Conservation (phyloP, 2,113 vertebrate species). For the Thryonomys swinderianus region DNA sequence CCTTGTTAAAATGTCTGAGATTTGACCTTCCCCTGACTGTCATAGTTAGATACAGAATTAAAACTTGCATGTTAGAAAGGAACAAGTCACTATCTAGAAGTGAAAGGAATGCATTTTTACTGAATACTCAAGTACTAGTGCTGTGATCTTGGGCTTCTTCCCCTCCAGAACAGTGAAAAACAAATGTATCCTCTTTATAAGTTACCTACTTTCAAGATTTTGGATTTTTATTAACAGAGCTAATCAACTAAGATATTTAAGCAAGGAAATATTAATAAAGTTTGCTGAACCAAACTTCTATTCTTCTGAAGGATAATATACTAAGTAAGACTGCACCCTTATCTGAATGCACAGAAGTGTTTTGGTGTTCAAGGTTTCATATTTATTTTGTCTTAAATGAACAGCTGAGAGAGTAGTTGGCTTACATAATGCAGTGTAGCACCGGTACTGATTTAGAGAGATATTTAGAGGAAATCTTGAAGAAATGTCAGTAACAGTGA, state of each 20-base stretch:
- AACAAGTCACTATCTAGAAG: background rate
- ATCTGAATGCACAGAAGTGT: background rate
- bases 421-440: background rate
- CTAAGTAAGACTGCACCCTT: background rate
- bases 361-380: background rate
- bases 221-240: background rate
- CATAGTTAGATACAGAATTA: background rate
- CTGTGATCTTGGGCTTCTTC: background rate
- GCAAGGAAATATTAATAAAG: conserved; percentile 13
- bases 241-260: background rate
- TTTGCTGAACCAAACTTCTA: background rate
- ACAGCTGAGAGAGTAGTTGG: background rate
- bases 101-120: background rate
- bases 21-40: background rate
- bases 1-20: background rate
- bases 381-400: background rate
- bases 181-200: background rate
- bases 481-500: background rate
- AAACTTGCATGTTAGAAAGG: background rate
- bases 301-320: background rate
- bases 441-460: background rate
- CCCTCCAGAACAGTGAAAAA: background rate
- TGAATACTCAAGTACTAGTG: background rate
- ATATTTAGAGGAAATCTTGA: background rate
- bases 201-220: background rate